Percentiles rank a stretch among this genome's conserved stretches.
Evolutionary conservation across 2,113 vertebrate genomes (phyloP).

Genomic region (Brachyhypopomus occidentalis): DNA sequence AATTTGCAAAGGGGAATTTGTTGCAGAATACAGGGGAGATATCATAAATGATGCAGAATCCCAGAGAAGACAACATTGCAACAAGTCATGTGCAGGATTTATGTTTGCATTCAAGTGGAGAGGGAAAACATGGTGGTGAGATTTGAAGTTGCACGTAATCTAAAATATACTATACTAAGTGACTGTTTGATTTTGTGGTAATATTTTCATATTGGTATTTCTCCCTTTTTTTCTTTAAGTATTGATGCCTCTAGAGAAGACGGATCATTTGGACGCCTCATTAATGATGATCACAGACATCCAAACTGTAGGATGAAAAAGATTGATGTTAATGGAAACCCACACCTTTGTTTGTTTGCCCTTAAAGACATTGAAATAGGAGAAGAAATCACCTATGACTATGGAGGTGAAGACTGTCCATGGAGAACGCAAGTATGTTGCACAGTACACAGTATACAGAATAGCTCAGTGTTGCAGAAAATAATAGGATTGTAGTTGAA

Average conservation of each 20-base stretch:
- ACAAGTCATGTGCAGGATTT: slow-evolving; percentile 47
- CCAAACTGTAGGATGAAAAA: slow-evolving; percentile 29
- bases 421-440: slow-evolving; percentile 32
- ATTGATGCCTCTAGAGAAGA: slow-evolving; percentile 38
- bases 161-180: slow-evolving; percentile 19
- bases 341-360: slow-evolving; percentile 39
- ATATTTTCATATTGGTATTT: slow-evolving; percentile 11
- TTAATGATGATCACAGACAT: slow-evolving; percentile 38
- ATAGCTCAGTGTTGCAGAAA: neutral
- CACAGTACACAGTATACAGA: slow-evolving; percentile 13
- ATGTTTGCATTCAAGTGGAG: slow-evolving; percentile 53
- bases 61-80: slow-evolving; percentile 41
- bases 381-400: slow-evolving; percentile 37
- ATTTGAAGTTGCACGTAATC: neutral
- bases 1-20: slow-evolving; percentile 52
- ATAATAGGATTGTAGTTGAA: too few species aligned
- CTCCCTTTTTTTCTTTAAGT: slow-evolving; percentile 8
- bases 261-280: slow-evolving; percentile 24
- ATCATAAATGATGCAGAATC: slow-evolving; percentile 32
- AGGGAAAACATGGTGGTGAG: slow-evolving; percentile 55
- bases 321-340: slow-evolving; percentile 22
- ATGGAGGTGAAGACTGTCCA: slow-evolving; percentile 34
- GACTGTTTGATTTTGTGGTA: neutral
- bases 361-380: slow-evolving; percentile 27
- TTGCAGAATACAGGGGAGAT: slow-evolving; percentile 40